Evolutionary conservation across 2,888 invertebrate genomes (phyloP).

Genomic region (Cryptus armator): DNA sequence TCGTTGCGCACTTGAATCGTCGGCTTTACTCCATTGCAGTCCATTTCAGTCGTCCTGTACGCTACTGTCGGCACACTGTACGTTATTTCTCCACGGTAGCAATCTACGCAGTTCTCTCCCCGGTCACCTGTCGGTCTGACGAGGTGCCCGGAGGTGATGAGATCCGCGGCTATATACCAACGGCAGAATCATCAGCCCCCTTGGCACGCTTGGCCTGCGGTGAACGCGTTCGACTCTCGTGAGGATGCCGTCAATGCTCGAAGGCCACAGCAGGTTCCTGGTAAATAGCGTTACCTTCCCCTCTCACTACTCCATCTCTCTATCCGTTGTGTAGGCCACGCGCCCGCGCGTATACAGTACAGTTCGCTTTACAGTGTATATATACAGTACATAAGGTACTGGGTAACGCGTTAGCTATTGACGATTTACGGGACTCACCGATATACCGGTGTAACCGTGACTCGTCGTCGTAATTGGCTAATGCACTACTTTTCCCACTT

Average conservation of each 20-base stretch:
- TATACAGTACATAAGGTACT: neutral
- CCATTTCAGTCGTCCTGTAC: neutral
- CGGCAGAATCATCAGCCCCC: neutral
- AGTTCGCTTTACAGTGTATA: conserved; percentile 44
- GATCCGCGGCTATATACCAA: neutral
- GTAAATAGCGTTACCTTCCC: conserved; percentile 66
- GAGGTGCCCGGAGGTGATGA: conserved; percentile 29
- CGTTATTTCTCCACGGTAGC: conserved; percentile 15
- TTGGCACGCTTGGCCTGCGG: neutral
- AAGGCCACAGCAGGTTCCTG: conserved; percentile 57
- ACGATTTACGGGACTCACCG: conserved; percentile 79
- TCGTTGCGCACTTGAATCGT: neutral
- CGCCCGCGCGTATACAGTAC: conserved; percentile 40
- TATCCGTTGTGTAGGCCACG: conserved; percentile 60
- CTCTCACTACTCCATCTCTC: neutral
- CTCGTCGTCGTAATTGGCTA: conserved; percentile 47
- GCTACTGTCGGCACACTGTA: neutral
- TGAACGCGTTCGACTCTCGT: conserved; percentile 1
- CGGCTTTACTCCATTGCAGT: conserved; percentile 19
- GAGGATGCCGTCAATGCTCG: conserved; percentile 12
- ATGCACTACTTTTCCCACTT: conserved; percentile 56
- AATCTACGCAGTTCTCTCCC: conserved; percentile 18
- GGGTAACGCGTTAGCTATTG: conserved; percentile 62
- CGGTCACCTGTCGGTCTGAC: conserved; percentile 35
- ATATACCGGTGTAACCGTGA: conserved; percentile 75